phyloP scores from a whole-genome alignment of 1,140 invertebrate genomes.

The Anastrepha ludens region DNA sequence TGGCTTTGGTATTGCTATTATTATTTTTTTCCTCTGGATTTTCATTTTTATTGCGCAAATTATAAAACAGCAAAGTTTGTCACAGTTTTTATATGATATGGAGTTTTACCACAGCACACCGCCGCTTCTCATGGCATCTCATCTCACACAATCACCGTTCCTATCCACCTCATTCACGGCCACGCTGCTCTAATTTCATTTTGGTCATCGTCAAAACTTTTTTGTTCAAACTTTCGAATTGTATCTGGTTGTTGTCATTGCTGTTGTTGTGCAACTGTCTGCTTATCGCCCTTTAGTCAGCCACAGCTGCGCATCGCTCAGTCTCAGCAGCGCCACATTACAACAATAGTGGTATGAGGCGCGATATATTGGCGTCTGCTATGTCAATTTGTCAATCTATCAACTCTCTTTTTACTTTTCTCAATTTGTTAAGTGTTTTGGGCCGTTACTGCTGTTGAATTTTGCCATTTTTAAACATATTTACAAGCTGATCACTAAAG shows the following conservation, averaged over 20 bases:
- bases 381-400: background rate
- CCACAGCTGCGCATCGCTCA: background rate
- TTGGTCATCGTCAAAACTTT: background rate
- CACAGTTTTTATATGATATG: background rate
- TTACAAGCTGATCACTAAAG: no score
- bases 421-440: no score
- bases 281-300: slow-evolving; percentile 35
- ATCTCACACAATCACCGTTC: background rate
- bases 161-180: background rate
- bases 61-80: slow-evolving; percentile 35
- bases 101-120: background rate
- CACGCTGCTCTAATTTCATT: background rate
- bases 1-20: background rate
- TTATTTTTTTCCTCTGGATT: background rate
- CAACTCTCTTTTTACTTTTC: no score
- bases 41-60: slow-evolving; percentile 44
- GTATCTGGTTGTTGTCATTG: background rate
- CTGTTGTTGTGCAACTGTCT: background rate
- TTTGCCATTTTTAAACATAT: no score
- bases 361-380: background rate
- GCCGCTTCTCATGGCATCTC: background rate
- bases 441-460: background rate
- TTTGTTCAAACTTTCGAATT: background rate
- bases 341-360: background rate
- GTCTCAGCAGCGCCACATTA: background rate